phyloP scores from a whole-genome alignment of 2,113 vertebrate genomes.

The Oxyruncus cristatus region DNA sequence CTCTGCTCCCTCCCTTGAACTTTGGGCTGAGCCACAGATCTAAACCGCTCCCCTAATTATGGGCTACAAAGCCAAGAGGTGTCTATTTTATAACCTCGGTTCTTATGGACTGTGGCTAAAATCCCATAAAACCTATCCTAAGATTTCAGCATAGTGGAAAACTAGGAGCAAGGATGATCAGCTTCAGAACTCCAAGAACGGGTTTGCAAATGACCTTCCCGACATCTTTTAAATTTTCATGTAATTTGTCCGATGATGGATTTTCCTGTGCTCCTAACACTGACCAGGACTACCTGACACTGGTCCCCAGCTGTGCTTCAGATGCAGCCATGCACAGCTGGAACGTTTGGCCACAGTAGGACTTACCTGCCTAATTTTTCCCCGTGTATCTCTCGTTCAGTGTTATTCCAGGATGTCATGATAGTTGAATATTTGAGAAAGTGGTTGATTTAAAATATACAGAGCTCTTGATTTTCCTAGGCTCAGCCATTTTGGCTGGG shows the following conservation, averaged over 20 bases:
- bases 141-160: neutral
- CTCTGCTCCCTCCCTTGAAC: neutral
- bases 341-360: neutral
- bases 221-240: neutral
- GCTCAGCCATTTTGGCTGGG: neutral
- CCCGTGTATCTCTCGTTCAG: neutral
- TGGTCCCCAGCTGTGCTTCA: neutral
- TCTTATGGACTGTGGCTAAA: neutral
- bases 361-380: neutral
- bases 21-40: neutral
- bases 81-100: constrained; percentile 19
- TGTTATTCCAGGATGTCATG: neutral
- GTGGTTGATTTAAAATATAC: neutral
- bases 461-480: neutral
- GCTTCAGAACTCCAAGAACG: neutral
- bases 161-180: neutral
- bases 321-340: neutral
- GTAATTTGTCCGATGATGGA: neutral
- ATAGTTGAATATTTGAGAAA: neutral
- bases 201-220: neutral
- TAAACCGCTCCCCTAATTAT: neutral
- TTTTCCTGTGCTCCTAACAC: neutral
- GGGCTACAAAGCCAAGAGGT: constrained; percentile 25
- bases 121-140: neutral
- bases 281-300: neutral